Evolutionary conservation across 2,888 invertebrate species (phyloP), one percentile per base, ranked within the genome.

Genomic region (Chrysina gloriosa): DNA sequence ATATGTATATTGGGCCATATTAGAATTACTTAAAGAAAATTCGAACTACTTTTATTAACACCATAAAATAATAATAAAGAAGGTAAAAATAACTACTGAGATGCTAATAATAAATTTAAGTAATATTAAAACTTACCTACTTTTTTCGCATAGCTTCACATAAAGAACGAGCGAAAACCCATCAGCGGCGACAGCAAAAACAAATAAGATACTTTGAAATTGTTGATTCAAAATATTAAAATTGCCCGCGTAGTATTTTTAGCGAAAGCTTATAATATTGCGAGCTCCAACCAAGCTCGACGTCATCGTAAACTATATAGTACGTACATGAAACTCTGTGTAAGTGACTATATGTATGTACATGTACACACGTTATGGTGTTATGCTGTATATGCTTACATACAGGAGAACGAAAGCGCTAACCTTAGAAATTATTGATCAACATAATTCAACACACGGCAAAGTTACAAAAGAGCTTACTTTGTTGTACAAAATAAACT

Each of bases 381-480:
- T 5, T 14, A 47, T n/a, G 21, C n/a, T 19, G 6, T 21, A 47
- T n/a, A 47, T n/a, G 47, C 19, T 29, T 31, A 16, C 31, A 11
- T 19, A 14, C 14, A 19, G 29, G 50, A 19, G 9, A 52, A 39
- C 16, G n/a, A n/a, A 52, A 27, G 31, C 14, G 16, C 9, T 29
- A 52, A 52, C 52, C 52, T 52, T 19, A 52, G 52, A 9, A 52
- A 52, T 52, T 52, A 52, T 52, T 52, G 52, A 52, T 52, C 31
- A 52, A 31, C 9, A 9, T 31, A 52, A 31, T 52, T 9, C 31
- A 52, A 52, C 31, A 31, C 31, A 31, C 52, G 29, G 19, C 31
- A 34, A 52, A 52, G 52, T 29, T 52, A 52, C 31, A 52, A n/a
- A 19, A 7, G 19, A 27, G 11, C 48, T 31, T 52, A 31, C 31